Conservation (phyloP, 1,140 invertebrate genomes). For the Batillaria attramentaria region DNA sequence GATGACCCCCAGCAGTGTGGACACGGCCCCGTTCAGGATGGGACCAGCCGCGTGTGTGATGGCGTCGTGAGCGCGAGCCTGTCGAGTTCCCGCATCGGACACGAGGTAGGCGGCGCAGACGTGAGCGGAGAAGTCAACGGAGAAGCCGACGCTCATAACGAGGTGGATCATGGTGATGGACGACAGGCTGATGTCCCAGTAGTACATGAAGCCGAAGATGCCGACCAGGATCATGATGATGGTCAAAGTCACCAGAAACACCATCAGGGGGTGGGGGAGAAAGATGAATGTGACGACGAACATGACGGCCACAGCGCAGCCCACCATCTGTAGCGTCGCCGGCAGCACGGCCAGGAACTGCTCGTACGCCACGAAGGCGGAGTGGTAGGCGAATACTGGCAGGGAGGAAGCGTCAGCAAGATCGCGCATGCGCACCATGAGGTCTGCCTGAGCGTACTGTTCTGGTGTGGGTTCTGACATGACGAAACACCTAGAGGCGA, state of each 20-base stretch:
- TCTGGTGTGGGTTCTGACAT: slow-evolving; percentile 39
- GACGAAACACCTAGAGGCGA: slow-evolving; percentile 71
- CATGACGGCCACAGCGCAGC: slow-evolving; percentile 93
- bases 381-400: slow-evolving; percentile 49
- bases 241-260: slow-evolving; percentile 94
- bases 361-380: slow-evolving; percentile 56
- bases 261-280: slow-evolving; percentile 94
- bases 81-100: slow-evolving; percentile 72
- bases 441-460: slow-evolving; percentile 43
- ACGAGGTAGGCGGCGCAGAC: slow-evolving; percentile 97
- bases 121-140: slow-evolving; percentile 97
- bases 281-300: slow-evolving; percentile 97
- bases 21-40: slow-evolving; percentile 94
- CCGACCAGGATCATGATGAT: slow-evolving; percentile 96
- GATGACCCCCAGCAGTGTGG: slow-evolving; percentile 92
- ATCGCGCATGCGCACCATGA: slow-evolving; percentile 54
- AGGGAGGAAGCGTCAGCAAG: slow-evolving; percentile 49
- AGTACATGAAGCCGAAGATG: slow-evolving; percentile 95
- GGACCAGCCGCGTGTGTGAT: slow-evolving; percentile 92
- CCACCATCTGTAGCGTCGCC: slow-evolving; percentile 92
- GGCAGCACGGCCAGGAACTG: slow-evolving; percentile 95
- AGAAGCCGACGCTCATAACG: slow-evolving; percentile 99
- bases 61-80: slow-evolving; percentile 85
- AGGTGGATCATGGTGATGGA: slow-evolving; percentile 99
- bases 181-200: slow-evolving; percentile 95